Conservation (phyloP, 2,113 vertebrate species). For the Gulo gulo region DNA sequence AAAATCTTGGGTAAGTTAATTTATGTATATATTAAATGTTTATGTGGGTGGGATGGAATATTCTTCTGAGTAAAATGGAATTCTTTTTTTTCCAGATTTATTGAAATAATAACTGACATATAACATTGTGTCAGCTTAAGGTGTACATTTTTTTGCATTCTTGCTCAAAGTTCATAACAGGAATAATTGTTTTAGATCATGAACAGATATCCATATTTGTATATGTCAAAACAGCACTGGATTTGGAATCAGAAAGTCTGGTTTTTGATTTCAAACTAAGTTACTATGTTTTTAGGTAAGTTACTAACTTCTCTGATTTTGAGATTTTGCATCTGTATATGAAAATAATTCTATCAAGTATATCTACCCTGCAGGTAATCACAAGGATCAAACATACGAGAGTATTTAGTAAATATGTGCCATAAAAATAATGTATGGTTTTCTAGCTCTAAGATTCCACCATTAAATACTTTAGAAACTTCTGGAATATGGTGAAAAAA, state of each 20-base stretch:
- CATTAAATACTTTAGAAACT: background rate
- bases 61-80: background rate
- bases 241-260: background rate
- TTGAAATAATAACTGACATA: background rate
- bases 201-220: background rate
- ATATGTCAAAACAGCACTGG: background rate
- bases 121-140: background rate
- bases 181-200: background rate
- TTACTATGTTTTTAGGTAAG: background rate
- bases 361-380: background rate
- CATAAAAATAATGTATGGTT: background rate
- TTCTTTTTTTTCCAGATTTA: background rate
- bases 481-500: background rate
- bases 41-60: background rate
- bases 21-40: background rate
- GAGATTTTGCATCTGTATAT: background rate
- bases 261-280: background rate
- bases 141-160: background rate
- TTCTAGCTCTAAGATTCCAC: background rate
- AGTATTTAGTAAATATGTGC: background rate
- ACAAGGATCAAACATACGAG: background rate
- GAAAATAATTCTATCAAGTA: background rate
- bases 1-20: background rate
- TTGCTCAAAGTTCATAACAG: background rate
- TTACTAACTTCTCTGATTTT: background rate